Evolutionary conservation across 2,888 invertebrate species (phyloP).

Genomic region (Heliconius charithonia): DNA sequence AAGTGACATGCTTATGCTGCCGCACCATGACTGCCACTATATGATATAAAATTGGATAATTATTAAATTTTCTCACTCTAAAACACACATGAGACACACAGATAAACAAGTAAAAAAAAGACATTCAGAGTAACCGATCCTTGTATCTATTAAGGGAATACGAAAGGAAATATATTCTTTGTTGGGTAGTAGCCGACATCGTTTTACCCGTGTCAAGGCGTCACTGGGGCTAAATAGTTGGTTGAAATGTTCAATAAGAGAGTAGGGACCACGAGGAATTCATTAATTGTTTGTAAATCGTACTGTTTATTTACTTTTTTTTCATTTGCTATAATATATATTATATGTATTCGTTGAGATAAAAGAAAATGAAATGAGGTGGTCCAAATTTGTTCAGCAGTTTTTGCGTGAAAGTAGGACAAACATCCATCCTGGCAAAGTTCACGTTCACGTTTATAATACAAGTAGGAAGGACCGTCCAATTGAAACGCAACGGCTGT

Average conservation of each 20-base stretch:
- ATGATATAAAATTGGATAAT: background rate
- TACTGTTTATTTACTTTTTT: conserved; percentile 12
- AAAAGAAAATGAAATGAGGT: background rate
- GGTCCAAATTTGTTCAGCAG: background rate
- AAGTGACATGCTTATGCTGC: too few relatives aligned
- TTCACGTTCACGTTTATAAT: too few relatives aligned
- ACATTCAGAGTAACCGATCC: background rate
- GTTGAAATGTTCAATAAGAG: conserved; percentile 36
- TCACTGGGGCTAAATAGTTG: conserved; percentile 31
- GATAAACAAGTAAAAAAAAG: conserved; percentile 1
- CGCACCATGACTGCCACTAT: background rate
- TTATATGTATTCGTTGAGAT: background rate
- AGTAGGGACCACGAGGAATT: conserved; percentile 31
- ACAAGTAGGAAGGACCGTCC: too few relatives aligned
- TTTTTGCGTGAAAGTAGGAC: too few relatives aligned
- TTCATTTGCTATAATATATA: background rate
- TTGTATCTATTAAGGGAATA: conserved; percentile 21
- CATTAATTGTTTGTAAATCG: conserved; percentile 29
- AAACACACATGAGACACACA: background rate
- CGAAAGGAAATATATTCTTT: conserved; percentile 28
- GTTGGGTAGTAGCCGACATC: conserved; percentile 28
- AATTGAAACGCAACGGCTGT: too few relatives aligned
- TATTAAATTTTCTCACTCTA: background rate
- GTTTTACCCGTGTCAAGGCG: conserved; percentile 40
- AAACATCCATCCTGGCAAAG: too few relatives aligned